Base-by-base conservation (phyloP, 2,797 vertebrate genomes). In the Enteromius radiatus region DNA sequence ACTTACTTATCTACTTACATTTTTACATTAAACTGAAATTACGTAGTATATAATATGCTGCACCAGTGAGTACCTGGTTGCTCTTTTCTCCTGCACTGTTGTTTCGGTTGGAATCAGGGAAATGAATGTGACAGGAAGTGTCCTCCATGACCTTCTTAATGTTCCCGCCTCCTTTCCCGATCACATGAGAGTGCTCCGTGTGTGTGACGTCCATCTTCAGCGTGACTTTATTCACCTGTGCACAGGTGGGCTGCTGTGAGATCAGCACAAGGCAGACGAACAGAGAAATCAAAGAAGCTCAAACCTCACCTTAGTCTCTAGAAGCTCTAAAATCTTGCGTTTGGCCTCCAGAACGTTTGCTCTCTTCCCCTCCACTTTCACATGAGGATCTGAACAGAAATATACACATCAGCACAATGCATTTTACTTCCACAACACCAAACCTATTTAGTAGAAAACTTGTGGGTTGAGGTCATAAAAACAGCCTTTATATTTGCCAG, bases 91-190 rank as follows among this genome's bases (percentile, higher is more conserved):
- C 93, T 0, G 87, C 79, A 0, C 83, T 88, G 12, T 87, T 95
- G 91, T 95, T 93, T 0, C 95, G 93, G 88, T 96, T 96, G 52
- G 95, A 96, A 88, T 96, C 95, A 0, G 95, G 95, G 86, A 96
- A 96, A 84, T 96, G 95, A 85, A 96, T 95, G 87, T 96, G 95
- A 82, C 95, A 96, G 21, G 92, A 93, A 10, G 95, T 95, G 86
- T 93, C 92, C 87, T 95, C 95, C 95, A 96, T 96, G 83, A 96
- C 95, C 89, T 93, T 95, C 87, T 95, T 95, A 83, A 96, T 96
- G 93, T 96, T 96, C 36, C 93, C 94, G 5, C 95, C 95, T 1
- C 95, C 95, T 92, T 95, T 95, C 21, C 95, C 95, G 0, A 96
- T 96, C 68, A 96, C 95, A 2, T 96, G 94, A 26, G 95, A 95